These are phyloP conservation scores for Tetranychus truncatus DNA, from an alignment of 2,888 invertebrate genomes.

Conservation along the genomic window DNA sequence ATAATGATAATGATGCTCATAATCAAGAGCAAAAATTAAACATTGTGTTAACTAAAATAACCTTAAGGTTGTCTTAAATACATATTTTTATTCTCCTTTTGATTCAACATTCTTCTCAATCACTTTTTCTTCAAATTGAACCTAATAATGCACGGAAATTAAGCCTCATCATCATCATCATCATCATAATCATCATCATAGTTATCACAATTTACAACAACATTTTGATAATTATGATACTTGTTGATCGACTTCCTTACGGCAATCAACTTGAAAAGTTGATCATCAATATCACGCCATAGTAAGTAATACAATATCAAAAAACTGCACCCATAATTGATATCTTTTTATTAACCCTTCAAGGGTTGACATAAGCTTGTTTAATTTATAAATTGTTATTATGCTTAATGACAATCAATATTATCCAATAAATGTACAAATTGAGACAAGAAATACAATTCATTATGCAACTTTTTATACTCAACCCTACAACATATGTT, in stretches of 20 bases:
- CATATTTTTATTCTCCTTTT: background rate
- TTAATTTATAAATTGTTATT: background rate
- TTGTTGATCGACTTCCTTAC: background rate
- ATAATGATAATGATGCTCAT: background rate
- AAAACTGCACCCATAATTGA: background rate
- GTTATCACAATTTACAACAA: background rate
- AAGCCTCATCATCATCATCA: background rate
- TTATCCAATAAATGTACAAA: too few species aligned
- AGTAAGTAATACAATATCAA: background rate
- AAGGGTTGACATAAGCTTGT: background rate
- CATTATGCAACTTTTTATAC: too few species aligned
- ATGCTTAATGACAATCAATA: background rate
- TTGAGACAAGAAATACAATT: too few species aligned
- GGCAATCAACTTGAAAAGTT: background rate
- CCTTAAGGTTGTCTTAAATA: background rate
- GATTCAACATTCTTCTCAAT: background rate
- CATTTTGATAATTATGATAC: background rate
- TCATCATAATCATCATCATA: background rate
- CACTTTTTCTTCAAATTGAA: background rate
- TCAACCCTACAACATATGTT: too few species aligned
- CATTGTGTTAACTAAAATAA: background rate
- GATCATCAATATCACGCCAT: conserved; percentile 1
- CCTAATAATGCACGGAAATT: background rate
- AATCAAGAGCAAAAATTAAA: background rate
- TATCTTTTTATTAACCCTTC: background rate